Evolutionary conservation across 1,140 invertebrate species (phyloP), one percentile per base, ranked within the genome.

Genomic region (Vanessa tameamea): DNA sequence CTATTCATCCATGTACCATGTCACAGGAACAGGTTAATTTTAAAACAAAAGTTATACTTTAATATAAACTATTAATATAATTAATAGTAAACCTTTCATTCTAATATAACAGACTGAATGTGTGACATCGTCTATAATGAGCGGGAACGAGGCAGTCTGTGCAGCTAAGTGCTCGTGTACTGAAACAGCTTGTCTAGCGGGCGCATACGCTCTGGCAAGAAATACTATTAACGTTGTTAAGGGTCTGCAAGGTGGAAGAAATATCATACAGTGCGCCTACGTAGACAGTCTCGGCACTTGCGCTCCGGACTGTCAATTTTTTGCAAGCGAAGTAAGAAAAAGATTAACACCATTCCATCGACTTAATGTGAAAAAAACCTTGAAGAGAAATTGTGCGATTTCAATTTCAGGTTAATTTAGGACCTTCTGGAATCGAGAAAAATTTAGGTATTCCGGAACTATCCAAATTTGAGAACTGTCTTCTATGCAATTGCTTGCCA

Each of bases 151-250:
- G 23, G 81, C 87, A 1, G 84, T 91, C 0, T 85, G 83, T 26
- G 80, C 81, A 1, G 86, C 89, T 0, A 91, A 88, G 57, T 82
- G 87, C 0, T 85, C 82, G 37, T 51, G 14, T n/a, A 77, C 75
- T 0, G 90, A 81, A 31, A 92, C 92, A 0, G 86, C 93, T 2
- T 90, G 89, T 15, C 79, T 95, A 11, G 86, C 93, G 14, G 89
- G 91, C 57, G 94, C 94, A 12, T 95, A 94, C 79, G 93, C 94
- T 0, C 84, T 93, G n/a, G 94, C 94, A 0, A 86, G 94, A 69
- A 95, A 94, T 78, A 91, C 94, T n/a, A 89, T 94, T 51, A 95
- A 94, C 76, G 87, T 95, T 64, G 87, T 92, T 7, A 93, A 90
- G 84, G 94, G 92, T 0, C 70, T 94, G 47, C 86, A 89, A 75